phyloP scores from a whole-genome alignment of 2,888 invertebrate genomes.

The Drosophila nigricruria region DNA sequence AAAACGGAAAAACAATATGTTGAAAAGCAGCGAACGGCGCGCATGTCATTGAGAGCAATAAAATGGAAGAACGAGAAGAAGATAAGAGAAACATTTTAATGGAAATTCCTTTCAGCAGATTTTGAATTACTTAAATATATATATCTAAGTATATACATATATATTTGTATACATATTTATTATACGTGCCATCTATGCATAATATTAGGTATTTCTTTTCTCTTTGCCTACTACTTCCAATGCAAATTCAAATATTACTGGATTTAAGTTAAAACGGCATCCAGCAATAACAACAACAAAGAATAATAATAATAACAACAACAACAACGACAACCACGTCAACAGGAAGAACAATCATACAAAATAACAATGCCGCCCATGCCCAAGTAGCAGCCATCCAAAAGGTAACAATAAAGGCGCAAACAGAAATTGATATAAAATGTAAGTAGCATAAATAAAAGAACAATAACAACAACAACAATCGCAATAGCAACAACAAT shows the following conservation, averaged over 20 bases:
- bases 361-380: slow-evolving; percentile 53
- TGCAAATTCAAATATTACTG: slow-evolving; percentile 73
- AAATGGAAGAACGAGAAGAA: slow-evolving; percentile 75
- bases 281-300: slow-evolving; percentile 37
- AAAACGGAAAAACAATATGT: slow-evolving; percentile 61
- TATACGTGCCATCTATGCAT: slow-evolving; percentile 62
- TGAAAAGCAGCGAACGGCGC: slow-evolving; percentile 68
- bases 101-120: slow-evolving; percentile 79
- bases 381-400: slow-evolving; percentile 38
- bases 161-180: slow-evolving; percentile 58
- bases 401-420: slow-evolving; percentile 70
- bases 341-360: slow-evolving; percentile 49
- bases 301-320: slow-evolving; percentile 36
- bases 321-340: slow-evolving; percentile 35
- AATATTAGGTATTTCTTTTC: slow-evolving; percentile 47
- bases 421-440: slow-evolving; percentile 76
- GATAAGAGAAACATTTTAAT: slow-evolving; percentile 78
- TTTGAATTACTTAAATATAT: slow-evolving; percentile 69
- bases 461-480: slow-evolving; percentile 51
- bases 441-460: slow-evolving; percentile 78
- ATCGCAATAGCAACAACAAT: slow-evolving; percentile 35
- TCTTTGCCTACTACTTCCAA: slow-evolving; percentile 57
- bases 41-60: slow-evolving; percentile 69
- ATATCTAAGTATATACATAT: slow-evolving; percentile 48
- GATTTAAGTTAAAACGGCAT: slow-evolving; percentile 67